Base-by-base conservation (phyloP, 2,888 invertebrate genomes). In the Heliconius sara region DNA sequence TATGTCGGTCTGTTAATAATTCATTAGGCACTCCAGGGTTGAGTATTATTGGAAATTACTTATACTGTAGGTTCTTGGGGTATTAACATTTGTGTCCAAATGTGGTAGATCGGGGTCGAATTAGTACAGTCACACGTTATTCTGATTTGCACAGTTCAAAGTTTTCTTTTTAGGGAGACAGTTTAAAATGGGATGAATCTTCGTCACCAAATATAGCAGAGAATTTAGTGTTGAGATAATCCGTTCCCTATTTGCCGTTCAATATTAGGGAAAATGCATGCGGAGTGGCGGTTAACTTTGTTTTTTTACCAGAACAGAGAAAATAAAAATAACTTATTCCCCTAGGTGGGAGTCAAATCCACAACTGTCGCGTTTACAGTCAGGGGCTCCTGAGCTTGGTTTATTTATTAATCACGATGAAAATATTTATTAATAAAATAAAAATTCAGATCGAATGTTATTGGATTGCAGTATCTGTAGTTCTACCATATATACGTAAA, bases 1-100 rank as follows among this genome's bases (percentile, higher is more conserved):
- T 25, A 6, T 43, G 65, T 65, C 63, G 22, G n/a, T 63, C 22
- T 19, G 43, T 75, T 65, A 65, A 65, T 75, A 65, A 75, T 75
- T 75, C 73, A 73, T 73, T 73, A 60, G 60, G 3, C 30, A 73
- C 60, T 72, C 52, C 12, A 73, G n/a, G 60, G 16, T 60, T n/a
- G 60, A 73, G 34, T 60, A 16, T 34, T 60, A 25, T 73, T 73
- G 57, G 73, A 73, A 39, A 73, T 34, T 43, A 70, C 68, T 70
- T 70, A 43, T 43, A 25, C 67, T 34, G 3, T 10, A 65, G 16
- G 22, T 67, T 10, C 7, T 3, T 43, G 39, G 68, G 13, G 22
- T n/a, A n/a, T n/a, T n/a, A n/a, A n/a, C n/a, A n/a, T n/a, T n/a
- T n/a, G 19, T n/a, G 12, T 39, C 27, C 9, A 22, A 22, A 34